These are phyloP conservation scores for Tetrapedia diversipes DNA, from an alignment of 2,888 invertebrate genomes.

Conservation along the genomic window DNA sequence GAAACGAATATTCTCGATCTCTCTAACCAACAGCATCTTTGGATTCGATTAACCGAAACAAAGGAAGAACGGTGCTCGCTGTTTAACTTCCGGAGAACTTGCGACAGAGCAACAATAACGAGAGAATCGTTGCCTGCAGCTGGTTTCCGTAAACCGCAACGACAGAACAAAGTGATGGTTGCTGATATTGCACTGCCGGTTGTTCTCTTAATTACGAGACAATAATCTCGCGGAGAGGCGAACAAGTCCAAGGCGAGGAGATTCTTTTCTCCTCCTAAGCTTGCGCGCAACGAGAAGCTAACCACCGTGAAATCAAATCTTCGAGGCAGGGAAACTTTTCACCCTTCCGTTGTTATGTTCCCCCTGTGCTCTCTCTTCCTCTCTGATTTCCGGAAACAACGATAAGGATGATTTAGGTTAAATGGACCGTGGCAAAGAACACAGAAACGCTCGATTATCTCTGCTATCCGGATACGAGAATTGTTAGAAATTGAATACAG, in stretches of 20 bases:
- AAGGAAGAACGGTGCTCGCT: background rate
- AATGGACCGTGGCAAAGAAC: background rate
- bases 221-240: conserved; percentile 22
- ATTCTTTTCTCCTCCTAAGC: conserved; percentile 2
- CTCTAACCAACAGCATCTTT: background rate
- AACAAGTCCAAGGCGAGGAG: conserved; percentile 13
- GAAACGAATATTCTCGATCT: too few species aligned
- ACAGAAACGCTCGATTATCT: background rate
- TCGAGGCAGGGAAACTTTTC: background rate
- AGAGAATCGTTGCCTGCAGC: conserved; percentile 10
- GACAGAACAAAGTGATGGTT: conserved; percentile 36
- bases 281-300: background rate
- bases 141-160: conserved; percentile 34
- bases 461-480: too few species aligned
- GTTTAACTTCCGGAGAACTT: background rate
- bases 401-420: background rate
- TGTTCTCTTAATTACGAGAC: conserved; percentile 25
- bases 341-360: background rate
- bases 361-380: too few species aligned
- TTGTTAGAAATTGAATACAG: too few species aligned
- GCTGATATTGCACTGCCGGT: background rate
- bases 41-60: conserved; percentile 27
- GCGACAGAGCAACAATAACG: background rate
- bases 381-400: conserved; percentile 2
- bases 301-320: conserved; percentile 13